Conservation (phyloP, 2,797 vertebrate genomes). For the Steatocranus sp. region DNA sequence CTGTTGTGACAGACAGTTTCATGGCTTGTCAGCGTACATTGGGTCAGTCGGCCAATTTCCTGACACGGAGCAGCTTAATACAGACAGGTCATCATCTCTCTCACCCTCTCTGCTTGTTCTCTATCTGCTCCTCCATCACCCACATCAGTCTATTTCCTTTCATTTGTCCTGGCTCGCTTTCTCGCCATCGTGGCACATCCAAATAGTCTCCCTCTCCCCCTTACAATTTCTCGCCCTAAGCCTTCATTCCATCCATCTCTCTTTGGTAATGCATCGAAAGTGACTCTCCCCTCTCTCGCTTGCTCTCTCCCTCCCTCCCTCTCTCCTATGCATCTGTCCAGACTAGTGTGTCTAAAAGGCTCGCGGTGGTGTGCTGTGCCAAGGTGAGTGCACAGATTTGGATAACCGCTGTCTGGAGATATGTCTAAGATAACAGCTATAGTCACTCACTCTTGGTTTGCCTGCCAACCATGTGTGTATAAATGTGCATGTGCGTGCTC, state of each 20-base stretch:
- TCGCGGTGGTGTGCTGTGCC: conserved; percentile 47
- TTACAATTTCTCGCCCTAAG: conserved; percentile 32
- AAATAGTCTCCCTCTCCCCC: conserved; percentile 31
- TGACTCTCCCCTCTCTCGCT: neutral
- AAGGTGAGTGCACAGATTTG: conserved; percentile 67
- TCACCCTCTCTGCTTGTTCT: conserved; percentile 15
- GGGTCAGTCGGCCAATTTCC: conserved; percentile 53
- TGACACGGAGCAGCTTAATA: conserved; percentile 44
- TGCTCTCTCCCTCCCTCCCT: neutral
- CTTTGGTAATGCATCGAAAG: conserved; percentile 41
- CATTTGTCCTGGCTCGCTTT: conserved; percentile 20
- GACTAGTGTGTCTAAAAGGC: conserved; percentile 65
- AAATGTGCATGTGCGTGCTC: neutral
- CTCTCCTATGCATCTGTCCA: conserved; percentile 55
- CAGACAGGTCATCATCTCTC: conserved; percentile 30
- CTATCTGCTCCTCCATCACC: conserved; percentile 32
- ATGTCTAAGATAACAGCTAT: conserved; percentile 62
- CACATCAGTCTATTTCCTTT: conserved; percentile 43
- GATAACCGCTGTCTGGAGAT: conserved; percentile 73
- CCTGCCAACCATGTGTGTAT: conserved; percentile 30
- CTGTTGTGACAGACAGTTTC: conserved; percentile 12
- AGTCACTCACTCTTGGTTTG: conserved; percentile 59
- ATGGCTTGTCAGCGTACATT: conserved; percentile 7
- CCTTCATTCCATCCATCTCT: conserved; percentile 38
- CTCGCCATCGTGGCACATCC: conserved; percentile 24